Evolutionary conservation across 2,797 vertebrate genomes (phyloP).

Genomic region (Peromyscus nudipes): DNA sequence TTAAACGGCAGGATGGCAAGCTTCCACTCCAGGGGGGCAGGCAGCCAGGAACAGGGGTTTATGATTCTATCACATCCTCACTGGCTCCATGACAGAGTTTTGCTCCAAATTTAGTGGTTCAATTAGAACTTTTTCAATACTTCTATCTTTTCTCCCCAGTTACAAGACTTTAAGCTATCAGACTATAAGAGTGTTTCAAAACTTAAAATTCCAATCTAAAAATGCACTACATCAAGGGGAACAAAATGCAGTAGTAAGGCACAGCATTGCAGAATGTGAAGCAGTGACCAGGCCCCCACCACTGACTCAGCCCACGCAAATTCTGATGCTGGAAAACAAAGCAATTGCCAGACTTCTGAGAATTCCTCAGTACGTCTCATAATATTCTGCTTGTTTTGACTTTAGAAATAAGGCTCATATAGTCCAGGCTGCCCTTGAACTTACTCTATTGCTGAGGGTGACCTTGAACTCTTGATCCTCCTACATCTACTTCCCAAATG

Average conservation of each 20-base stretch:
- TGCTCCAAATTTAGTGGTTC: conserved; percentile 57
- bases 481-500: neutral
- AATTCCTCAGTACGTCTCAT: neutral
- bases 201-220: conserved; percentile 41
- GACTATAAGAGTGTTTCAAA: conserved; percentile 55
- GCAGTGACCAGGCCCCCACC: neutral
- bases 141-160: conserved; percentile 24
- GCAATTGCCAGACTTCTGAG: conserved; percentile 44
- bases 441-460: neutral
- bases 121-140: conserved; percentile 55
- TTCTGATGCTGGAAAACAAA: conserved; percentile 49
- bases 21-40: conserved; percentile 62
- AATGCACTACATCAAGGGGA: neutral
- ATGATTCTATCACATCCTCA: conserved; percentile 56
- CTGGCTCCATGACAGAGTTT: conserved; percentile 26
- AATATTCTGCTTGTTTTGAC: conserved; percentile 22
- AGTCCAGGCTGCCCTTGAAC: neutral
- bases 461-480: neutral
- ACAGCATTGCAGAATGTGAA: neutral
- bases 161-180: conserved; percentile 55
- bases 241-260: conserved; percentile 8
- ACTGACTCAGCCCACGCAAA: neutral
- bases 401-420: neutral
- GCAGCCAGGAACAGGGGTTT: conserved; percentile 64
- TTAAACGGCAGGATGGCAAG: conserved; percentile 46